Conservation (phyloP, 2,797 vertebrate species). For the Enoplosus armatus region DNA sequence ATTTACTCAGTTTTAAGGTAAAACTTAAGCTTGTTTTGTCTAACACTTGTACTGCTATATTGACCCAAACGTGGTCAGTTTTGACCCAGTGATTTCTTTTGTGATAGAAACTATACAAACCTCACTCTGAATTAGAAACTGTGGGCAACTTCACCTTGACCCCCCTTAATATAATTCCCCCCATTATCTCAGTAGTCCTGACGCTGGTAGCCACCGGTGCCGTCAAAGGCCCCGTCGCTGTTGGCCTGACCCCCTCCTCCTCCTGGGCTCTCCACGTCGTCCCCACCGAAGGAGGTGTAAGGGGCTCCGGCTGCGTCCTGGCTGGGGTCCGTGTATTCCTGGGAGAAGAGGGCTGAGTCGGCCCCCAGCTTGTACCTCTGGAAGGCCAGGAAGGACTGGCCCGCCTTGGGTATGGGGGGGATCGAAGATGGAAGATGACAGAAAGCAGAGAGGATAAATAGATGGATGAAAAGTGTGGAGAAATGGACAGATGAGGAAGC, state of each 20-base stretch:
- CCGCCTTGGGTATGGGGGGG: constrained; percentile 83
- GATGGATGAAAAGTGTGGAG: constrained; percentile 14
- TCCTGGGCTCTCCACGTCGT: constrained; percentile 85
- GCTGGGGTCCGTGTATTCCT: constrained; percentile 97
- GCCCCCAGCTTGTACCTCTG: constrained; percentile 94
- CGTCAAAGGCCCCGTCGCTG: constrained; percentile 86
- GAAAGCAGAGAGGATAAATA: neutral
- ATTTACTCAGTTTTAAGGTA: neutral
- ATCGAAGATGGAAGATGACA: neutral
- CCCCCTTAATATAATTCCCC: neutral
- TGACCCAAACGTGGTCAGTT: neutral
- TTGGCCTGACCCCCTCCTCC: constrained; percentile 85
- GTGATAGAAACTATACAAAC: constrained; percentile 26
- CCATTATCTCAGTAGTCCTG: constrained; percentile 87
- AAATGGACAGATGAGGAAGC: constrained; percentile 36
- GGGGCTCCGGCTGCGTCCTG: constrained; percentile 91
- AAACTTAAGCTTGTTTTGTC: neutral
- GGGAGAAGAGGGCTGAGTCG: constrained; percentile 97
- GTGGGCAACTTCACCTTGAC: constrained; percentile 28
- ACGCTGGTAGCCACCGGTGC: constrained; percentile 92
- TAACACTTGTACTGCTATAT: neutral
- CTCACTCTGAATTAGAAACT: constrained; percentile 29
- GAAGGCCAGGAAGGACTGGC: constrained; percentile 93
- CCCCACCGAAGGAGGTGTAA: constrained; percentile 86
- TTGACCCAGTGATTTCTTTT: constrained; percentile 16